Base-by-base conservation (phyloP, 2,888 invertebrate genomes). In the Drosophila kuntzei region DNA sequence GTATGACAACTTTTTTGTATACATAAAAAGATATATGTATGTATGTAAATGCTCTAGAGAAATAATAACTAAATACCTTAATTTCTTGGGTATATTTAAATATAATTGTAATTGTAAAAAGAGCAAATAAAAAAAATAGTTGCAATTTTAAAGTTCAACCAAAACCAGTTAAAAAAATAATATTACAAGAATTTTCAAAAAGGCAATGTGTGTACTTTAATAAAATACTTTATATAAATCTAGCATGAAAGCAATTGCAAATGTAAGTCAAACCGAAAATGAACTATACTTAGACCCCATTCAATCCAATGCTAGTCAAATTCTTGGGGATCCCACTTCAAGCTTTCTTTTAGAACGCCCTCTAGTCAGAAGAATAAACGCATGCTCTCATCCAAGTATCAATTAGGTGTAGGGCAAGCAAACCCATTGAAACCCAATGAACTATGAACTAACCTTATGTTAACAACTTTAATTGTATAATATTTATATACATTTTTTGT, bases 1-100 rank as follows among this genome's bases (percentile, higher is more conserved):
- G 71, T 82, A 87, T 69, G 71, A 87, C 59, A 79, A 72, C 73
- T 90, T 90, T 87, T 83, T 80, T 82, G 71, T 79, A 81, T 64
- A 73, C 51, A 65, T 44, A 39, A 46, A 54, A 49, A 64, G 18
- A 32, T 39, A 53, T 46, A 44, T 64, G 39, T 44, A 68, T 20
- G 39, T 44, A 32, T 20, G 60, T 49, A 16, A 79, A 58, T 44
- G 49, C 37, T 50, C 39, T 41, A 50, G 32, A 25, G 34, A 51
- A 43, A 34, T 61, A 9, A 37, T 29, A 55, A 39, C 27, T 9
- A 27, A 44, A 43, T 12, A 55, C 8, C 9, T 37, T 36, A 0
- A 57, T 27, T 27, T 25, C 27, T 37, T 61, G 43, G 49, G 16
- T 43, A 50, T 43, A 85, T 62, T 64, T 32, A 69, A 25, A 53